Conservation (phyloP, 2,888 invertebrate genomes). For the Oxytorus armatus region DNA sequence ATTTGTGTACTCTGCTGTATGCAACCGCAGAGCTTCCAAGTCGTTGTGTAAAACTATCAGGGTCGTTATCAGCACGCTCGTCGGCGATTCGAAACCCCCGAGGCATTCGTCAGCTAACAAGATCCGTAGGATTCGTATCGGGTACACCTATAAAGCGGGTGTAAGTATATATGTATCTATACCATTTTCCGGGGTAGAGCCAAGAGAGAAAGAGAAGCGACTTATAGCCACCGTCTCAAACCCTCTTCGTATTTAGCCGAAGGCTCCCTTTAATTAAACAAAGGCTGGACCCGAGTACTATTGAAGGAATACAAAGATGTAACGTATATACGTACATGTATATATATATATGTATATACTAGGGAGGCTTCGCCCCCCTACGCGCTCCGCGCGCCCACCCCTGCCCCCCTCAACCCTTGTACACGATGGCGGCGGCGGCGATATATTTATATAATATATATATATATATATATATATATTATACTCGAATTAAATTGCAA, state of each 20-base stretch:
- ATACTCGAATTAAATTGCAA: too few relatives aligned
- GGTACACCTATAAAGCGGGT: slow-evolving; percentile 17
- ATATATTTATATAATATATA: neutral
- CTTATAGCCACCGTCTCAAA: neutral
- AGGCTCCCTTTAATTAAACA: slow-evolving; percentile 70
- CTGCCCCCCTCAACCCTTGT: too few relatives aligned
- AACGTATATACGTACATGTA: slow-evolving; percentile 39
- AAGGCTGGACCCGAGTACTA: slow-evolving; percentile 43
- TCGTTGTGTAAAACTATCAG: slow-evolving; percentile 53
- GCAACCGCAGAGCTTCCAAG: neutral
- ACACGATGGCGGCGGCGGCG: too few relatives aligned
- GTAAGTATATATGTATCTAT: neutral
- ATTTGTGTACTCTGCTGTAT: slow-evolving; percentile 1
- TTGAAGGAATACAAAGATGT: slow-evolving; percentile 61
- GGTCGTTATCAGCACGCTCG: slow-evolving; percentile 41
- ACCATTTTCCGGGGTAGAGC: too few relatives aligned
- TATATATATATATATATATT: slow-evolving; percentile 12
- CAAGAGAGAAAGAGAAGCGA: too few relatives aligned
- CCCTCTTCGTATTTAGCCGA: slow-evolving; percentile 48
- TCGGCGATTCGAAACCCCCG: slow-evolving; percentile 51
- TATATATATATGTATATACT: slow-evolving; percentile 22
- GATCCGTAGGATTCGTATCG: slow-evolving; percentile 60
- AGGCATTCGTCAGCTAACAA: slow-evolving; percentile 69
- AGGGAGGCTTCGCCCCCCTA: too few relatives aligned
- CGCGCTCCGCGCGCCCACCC: too few relatives aligned